Evolutionary conservation across 2,888 invertebrate species (phyloP).

Genomic region (Calameuta filiformis): DNA sequence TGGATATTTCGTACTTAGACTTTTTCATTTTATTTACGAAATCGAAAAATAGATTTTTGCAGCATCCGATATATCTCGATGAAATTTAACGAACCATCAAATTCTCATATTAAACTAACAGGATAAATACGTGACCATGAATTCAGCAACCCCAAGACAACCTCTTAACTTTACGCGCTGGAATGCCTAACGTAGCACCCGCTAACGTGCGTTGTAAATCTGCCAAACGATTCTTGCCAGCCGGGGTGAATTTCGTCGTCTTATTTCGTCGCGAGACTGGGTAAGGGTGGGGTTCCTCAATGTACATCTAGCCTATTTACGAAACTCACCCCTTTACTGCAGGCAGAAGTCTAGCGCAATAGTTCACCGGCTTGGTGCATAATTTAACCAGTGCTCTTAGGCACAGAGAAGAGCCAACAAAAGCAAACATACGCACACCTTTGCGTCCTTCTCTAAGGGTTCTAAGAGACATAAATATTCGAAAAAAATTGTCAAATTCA

Average conservation of each 20-base stretch:
- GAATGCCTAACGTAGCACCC: not conserved
- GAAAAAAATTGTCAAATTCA: not conserved
- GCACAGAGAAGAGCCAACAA: not conserved
- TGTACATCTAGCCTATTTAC: not conserved
- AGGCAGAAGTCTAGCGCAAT: not conserved
- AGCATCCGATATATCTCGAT: too few species aligned
- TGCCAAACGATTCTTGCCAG: not conserved
- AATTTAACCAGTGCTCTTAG: not conserved
- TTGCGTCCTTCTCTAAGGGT: not conserved
- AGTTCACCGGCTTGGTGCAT: not conserved
- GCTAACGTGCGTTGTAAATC: not conserved
- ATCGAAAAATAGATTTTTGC: too few species aligned
- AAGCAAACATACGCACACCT: not conserved
- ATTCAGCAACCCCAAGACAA: too few species aligned
- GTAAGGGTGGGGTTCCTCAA: not conserved
- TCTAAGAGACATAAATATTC: not conserved
- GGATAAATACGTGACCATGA: too few species aligned
- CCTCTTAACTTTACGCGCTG: not conserved
- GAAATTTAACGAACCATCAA: too few species aligned
- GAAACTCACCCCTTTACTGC: not conserved
- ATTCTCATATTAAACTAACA: too few species aligned
- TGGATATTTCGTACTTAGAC: too few species aligned
- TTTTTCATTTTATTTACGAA: too few species aligned
- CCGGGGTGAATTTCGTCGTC: not conserved
- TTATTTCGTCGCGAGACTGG: not conserved